Percentiles rank a stretch among this genome's conserved stretches.
These are phyloP conservation scores for Elmis aenea DNA, from an alignment of 2,888 invertebrate genomes.

Conservation along the genomic window DNA sequence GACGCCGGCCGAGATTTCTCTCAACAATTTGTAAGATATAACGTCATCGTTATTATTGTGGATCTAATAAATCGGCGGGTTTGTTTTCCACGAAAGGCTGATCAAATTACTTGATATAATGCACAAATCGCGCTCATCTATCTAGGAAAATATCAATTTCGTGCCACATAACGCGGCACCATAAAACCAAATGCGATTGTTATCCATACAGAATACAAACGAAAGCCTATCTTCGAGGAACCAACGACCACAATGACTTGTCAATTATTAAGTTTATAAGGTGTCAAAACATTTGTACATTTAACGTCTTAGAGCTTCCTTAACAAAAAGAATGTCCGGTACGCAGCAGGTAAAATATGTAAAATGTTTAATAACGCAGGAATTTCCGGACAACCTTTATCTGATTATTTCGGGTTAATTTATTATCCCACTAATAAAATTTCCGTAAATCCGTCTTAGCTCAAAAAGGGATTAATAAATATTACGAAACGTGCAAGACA, in stretches of 20 bases:
- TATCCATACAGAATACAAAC: too few species aligned
- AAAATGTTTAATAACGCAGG: conserved; percentile 8
- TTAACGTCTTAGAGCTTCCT: conserved; percentile 14
- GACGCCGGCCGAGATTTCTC: too few species aligned
- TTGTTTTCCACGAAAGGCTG: conserved; percentile 15
- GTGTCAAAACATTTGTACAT: conserved; percentile 18
- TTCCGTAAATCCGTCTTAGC: too few species aligned
- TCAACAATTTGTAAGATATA: too few species aligned
- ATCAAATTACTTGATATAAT: conserved; percentile 18
- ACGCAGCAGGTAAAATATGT: conserved; percentile 9
- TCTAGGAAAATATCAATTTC: conserved; percentile 12
- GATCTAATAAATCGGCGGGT: conserved; percentile 14
- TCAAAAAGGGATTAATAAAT: too few species aligned
- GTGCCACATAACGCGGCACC: conserved; percentile 6
- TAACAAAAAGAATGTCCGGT: conserved; percentile 5
- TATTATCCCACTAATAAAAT: too few species aligned
- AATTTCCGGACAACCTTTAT: conserved; percentile 14
- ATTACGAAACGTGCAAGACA: too few species aligned
- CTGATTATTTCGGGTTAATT: too few species aligned
- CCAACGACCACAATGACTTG: conserved; percentile 18
- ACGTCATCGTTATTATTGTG: too few species aligned
- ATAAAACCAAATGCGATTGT: conserved; percentile 9
- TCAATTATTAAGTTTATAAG: conserved; percentile 9
- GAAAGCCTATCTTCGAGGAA: too few species aligned
- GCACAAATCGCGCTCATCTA: conserved; percentile 5